Base-by-base conservation (phyloP, 2,888 invertebrate species). In the Lepidochitona cinerea region DNA sequence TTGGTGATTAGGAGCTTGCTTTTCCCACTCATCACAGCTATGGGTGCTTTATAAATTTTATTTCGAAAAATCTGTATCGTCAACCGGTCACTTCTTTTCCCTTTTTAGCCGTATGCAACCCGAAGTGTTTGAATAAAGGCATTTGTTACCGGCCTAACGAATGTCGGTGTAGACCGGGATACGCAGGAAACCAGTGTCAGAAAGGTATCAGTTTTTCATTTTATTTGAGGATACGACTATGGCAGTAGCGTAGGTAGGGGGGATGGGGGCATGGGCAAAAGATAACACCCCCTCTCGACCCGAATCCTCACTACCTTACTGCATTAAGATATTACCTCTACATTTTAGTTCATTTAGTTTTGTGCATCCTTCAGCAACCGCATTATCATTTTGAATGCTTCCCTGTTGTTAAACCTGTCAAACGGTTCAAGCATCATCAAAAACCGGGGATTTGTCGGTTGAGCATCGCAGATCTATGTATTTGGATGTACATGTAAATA, bases 81-180 rank as follows among this genome's bases (percentile, higher is more conserved):
- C n/a, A n/a, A n/a, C 49, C 3, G 9, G 41, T 12, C 41, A 4
- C 7, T 7, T 49, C 7, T 49, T 7, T 49, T 49, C 14, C 29
- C 9, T n/a, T 66, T 6, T n/a, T 18, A 66, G 66, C 81, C n/a
- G 53, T 75, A 9, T 83, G 83, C 75, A 37, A 72, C 9, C 83
- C 81, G 18, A 70, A 72, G 14, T 79, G 79, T 52, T 69, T 74
- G 14, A 79, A 79, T 59, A 75, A 74, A 12, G 79, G 79, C 12
- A 71, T 68, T 12, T 79, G 79, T 37, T 65, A 74, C 37, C 59
- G 66, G 0, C 80, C 81, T 5, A 79, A 76, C 9, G 74, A 72
- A 26, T 83, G 83, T 37, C 71, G 71, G 41, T 83, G 83, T 35
- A 75, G 76, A 3, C 49, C 72, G 14, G 81, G 83, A 32, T 81